Evolutionary conservation across 92 coral and sea anemone species (phyloP), one percentile per base, ranked within the genome.

Genomic region (Actinostola sp.): DNA sequence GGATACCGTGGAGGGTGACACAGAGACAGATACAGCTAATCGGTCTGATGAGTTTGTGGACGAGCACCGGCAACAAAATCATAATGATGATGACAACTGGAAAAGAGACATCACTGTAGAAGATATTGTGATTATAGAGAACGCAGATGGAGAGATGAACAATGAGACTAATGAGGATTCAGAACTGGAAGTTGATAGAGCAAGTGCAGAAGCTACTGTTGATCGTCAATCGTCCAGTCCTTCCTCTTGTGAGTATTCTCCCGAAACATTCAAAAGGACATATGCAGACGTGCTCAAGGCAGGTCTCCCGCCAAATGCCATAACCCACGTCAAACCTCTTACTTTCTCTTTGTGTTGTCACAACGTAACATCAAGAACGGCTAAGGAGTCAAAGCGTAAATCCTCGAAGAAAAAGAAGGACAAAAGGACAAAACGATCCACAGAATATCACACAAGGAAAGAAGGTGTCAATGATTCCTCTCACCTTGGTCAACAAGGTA

Each of bases 211-310:
- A 12, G 63, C 7, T 1, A 3, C 0, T n/a, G 4, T 38, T 27
- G 39, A 17, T 13, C 63, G 1, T 52, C 6, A 52, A 5, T 4
- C 16, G 3, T 11, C 42, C 42, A 36, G 11, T 4, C 53, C 53
- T 13, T 19, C 53, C 5, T 17, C 53, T 4, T 13, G 15, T 19
- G 23, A 46, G 4, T 7, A 46, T 6, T 46, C 53, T 26, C 63
- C 36, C 3, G 63, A 57, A 12, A 4, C 31, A 36, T 12, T 8
- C 24, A 52, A 34, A 50, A 65, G 26, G 23, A 26, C 81, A 13
- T 75, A 75, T 41, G 81, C 81, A 8, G 81, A 75, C 2, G 72
- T 75, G 13, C 41, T 75, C 12, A 75, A 64, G 30, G 43, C 8
- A 20, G 81, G 81, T 14, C 81, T 75, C 16, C 11, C 23, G 11